These are phyloP conservation scores for Euschistus heros DNA, from an alignment of 1,140 invertebrate genomes.

Conservation along the genomic window DNA sequence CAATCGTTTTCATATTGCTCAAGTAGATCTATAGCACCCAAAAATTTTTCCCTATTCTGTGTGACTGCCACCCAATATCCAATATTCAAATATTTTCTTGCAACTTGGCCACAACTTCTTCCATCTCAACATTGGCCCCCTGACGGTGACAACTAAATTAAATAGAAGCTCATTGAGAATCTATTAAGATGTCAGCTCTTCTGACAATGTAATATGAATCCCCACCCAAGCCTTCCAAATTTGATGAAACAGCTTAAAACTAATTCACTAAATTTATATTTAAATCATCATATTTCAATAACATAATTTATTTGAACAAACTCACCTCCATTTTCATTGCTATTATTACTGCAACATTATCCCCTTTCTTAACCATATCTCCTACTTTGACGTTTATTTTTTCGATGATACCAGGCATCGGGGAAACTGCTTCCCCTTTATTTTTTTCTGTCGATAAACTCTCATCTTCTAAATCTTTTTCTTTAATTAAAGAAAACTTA, in stretches of 20 bases:
- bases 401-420: conserved; percentile 93
- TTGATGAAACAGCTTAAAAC: not conserved
- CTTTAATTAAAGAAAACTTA: not conserved
- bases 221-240: too few species aligned
- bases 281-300: conserved; percentile 19
- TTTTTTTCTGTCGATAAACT: not conserved
- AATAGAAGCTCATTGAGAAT: too few species aligned
- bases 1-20: too few species aligned
- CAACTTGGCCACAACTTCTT: too few species aligned
- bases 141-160: too few species aligned
- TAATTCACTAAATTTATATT: not conserved
- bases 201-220: too few species aligned
- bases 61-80: too few species aligned
- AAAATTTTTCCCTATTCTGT: too few species aligned
- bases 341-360: conserved; percentile 80
- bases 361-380: conserved; percentile 65
- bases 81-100: too few species aligned
- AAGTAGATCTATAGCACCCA: too few species aligned
- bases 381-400: conserved; percentile 75
- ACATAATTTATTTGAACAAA: conserved; percentile 15
- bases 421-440: conserved; percentile 55
- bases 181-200: too few species aligned
- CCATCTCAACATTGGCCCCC: too few species aligned
- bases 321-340: conserved; percentile 99
- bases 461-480: not conserved